Percentiles rank a stretch among this genome's conserved stretches.
Conservation (phyloP, 1,140 invertebrate genomes). For the Trichomalopsis sarcophagae region DNA sequence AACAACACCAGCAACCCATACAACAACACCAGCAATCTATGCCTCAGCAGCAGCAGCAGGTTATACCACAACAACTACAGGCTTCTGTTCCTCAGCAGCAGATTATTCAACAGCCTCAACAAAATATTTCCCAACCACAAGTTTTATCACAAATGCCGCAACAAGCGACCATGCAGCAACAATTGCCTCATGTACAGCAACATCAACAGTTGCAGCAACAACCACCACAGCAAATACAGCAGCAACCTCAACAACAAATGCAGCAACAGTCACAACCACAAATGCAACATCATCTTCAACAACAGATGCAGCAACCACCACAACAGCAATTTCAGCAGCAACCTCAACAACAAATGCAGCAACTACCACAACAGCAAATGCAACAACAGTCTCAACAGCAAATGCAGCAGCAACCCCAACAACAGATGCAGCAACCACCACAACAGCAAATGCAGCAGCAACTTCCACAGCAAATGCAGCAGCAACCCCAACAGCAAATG, state of each 20-base stretch:
- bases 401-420: conserved; percentile 62
- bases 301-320: conserved; percentile 56
- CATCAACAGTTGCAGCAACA: conserved; percentile 59
- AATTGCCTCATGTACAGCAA: conserved; percentile 16
- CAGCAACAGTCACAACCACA: too few relatives aligned
- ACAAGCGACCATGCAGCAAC: conserved; percentile 28
- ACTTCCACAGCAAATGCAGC: conserved; percentile 63
- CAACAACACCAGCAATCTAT: conserved; percentile 58
- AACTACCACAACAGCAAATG: conserved; percentile 66
- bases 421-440: not conserved
- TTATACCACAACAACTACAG: not conserved
- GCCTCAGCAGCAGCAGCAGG: conserved; percentile 21
- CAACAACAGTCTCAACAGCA: conserved; percentile 67
- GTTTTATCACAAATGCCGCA: conserved; percentile 60
- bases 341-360: conserved; percentile 56
- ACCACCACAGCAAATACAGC: not conserved
- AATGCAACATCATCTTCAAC: conserved; percentile 71
- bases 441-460: conserved; percentile 41
- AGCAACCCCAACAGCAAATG: conserved; percentile 44
- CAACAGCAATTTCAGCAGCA: conserved; percentile 68
- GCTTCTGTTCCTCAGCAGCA: not conserved
- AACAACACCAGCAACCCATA: conserved; percentile 50
- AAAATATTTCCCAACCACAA: not conserved
- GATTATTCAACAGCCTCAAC: conserved; percentile 4
- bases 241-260: conserved; percentile 60